Evolutionary conservation across 2,888 invertebrate genomes (phyloP).

Genomic region (Tridacna gigas): DNA sequence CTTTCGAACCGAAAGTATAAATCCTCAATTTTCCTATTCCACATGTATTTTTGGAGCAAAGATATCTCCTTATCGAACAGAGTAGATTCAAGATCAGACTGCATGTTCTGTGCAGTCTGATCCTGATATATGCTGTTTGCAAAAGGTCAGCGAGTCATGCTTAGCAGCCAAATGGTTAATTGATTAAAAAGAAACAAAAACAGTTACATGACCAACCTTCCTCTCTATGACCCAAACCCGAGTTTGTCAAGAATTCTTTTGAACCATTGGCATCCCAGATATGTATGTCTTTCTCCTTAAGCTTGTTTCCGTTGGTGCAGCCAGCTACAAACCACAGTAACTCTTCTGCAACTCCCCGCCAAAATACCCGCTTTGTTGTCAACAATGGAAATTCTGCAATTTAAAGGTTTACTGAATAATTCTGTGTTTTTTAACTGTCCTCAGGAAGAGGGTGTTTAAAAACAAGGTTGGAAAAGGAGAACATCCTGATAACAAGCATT

Average conservation of each 20-base stretch:
- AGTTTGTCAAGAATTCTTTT: slow-evolving; percentile 93
- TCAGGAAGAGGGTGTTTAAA: background rate
- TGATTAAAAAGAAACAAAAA: too few relatives aligned
- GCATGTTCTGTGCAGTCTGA: too few relatives aligned
- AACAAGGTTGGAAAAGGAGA: background rate
- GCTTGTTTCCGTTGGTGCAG: slow-evolving; percentile 93
- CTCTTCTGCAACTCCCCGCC: slow-evolving; percentile 96
- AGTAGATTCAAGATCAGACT: too few relatives aligned
- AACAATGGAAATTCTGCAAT: slow-evolving; percentile 90
- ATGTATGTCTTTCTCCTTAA: slow-evolving; percentile 92
- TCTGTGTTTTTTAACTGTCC: too few relatives aligned
- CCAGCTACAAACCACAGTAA: slow-evolving; percentile 97
- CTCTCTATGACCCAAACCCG: slow-evolving; percentile 93
- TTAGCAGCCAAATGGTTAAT: too few relatives aligned
- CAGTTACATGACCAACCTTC: slow-evolving; percentile 89
- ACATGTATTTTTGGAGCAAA: too few relatives aligned
- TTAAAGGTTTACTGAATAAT: too few relatives aligned
- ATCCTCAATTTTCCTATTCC: too few relatives aligned
- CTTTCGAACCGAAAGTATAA: too few relatives aligned
- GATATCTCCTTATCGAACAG: too few relatives aligned
- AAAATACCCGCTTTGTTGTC: slow-evolving; percentile 97
- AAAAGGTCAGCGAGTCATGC: too few relatives aligned
- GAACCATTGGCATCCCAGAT: slow-evolving; percentile 99
- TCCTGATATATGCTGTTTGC: too few relatives aligned
- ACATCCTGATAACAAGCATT: background rate